phyloP scores from a whole-genome alignment of 1,140 invertebrate genomes.

The Drosophila erecta region DNA sequence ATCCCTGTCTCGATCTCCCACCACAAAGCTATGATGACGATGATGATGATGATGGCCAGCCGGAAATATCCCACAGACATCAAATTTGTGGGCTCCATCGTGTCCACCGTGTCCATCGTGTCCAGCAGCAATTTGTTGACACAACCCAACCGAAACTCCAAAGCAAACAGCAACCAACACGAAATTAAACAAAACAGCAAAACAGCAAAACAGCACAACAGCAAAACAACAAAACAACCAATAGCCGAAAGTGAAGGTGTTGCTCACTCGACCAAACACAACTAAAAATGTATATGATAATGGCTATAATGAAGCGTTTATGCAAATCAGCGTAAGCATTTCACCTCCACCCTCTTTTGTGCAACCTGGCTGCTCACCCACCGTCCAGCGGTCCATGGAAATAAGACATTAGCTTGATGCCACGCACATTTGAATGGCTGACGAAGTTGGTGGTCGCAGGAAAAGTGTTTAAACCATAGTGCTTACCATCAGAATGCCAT shows the following conservation, averaged over 20 bases:
- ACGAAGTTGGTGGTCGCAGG: no score
- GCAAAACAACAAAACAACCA: conserved; percentile 30
- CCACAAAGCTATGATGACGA: conserved; percentile 7
- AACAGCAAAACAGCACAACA: not conserved
- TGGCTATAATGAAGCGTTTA: conserved; percentile 67
- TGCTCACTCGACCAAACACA: conserved; percentile 16
- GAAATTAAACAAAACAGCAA: conserved; percentile 31
- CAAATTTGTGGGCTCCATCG: conserved; percentile 14
- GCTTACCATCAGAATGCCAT: no score
- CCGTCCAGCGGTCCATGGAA: not conserved
- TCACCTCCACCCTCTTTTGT: conserved; percentile 21
- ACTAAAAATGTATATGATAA: conserved; percentile 55
- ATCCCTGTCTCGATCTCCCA: conserved; percentile 19
- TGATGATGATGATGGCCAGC: conserved; percentile 35
- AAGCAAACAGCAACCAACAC: conserved; percentile 17
- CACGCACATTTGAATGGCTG: not conserved
- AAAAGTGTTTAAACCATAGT: no score
- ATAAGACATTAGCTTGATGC: conserved; percentile 7
- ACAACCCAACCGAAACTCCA: conserved; percentile 2
- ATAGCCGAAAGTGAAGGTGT: conserved; percentile 69
- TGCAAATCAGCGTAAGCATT: conserved; percentile 58
- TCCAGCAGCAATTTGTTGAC: conserved; percentile 41
- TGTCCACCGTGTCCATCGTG: not conserved
- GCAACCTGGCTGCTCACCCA: no score
- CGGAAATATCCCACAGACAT: conserved; percentile 34